phyloP scores from a whole-genome alignment of 2,113 vertebrate genomes.

The Cyprinodon variegatus region DNA sequence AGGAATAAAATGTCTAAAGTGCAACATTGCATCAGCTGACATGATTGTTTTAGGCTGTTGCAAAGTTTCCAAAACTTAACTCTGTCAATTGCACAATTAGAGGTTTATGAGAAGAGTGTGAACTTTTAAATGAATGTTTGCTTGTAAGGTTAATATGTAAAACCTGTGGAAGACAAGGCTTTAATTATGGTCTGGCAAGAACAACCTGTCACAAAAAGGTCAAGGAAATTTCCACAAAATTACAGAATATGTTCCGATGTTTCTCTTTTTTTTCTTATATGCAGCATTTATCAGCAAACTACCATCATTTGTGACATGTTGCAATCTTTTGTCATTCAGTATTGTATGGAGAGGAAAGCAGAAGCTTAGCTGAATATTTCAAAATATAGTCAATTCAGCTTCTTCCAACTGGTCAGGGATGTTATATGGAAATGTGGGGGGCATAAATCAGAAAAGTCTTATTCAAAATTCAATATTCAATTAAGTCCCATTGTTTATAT shows the following conservation, averaged over 20 bases:
- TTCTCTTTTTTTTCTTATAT: no score
- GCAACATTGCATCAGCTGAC: no score
- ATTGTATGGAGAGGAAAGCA: not conserved
- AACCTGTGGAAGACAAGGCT: not conserved
- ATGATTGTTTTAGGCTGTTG: not conserved
- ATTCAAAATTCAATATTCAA: no score
- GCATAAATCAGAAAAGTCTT: no score
- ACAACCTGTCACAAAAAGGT: not conserved
- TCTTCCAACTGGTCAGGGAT: no score
- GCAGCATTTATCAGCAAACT: slow-evolving; percentile 6
- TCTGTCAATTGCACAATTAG: not conserved
- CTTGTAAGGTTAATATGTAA: not conserved
- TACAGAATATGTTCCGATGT: not conserved
- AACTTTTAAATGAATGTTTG: not conserved
- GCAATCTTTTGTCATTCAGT: not conserved
- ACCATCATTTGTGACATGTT: not conserved
- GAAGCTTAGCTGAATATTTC: no score
- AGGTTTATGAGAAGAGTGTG: not conserved
- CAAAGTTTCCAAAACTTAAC: not conserved
- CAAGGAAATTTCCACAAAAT: not conserved
- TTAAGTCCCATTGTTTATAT: no score
- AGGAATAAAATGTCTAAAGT: not conserved
- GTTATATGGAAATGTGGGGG: no score
- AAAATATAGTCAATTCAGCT: no score
- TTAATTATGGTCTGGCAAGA: fast-evolving